A percentile compares a stretch with the other conserved stretches of the same genome.
These are phyloP conservation scores for Platalea minor DNA, from an alignment of 2,797 vertebrate genomes.

Conservation along the genomic window DNA sequence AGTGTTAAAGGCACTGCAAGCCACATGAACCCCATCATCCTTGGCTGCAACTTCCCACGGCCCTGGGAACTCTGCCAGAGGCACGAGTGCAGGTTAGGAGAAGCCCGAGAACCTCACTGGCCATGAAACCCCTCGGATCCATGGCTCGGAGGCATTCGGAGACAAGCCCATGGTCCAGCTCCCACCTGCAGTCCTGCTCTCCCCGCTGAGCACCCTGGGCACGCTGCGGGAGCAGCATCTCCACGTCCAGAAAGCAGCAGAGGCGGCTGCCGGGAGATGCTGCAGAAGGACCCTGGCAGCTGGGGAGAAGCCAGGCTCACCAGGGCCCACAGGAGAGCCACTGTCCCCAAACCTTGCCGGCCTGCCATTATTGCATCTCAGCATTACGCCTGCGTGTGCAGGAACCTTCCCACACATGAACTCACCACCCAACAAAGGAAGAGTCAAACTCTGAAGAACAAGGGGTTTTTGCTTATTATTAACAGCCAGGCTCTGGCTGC, in stretches of 20 bases:
- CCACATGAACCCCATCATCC: constrained; percentile 29
- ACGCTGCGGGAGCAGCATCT: not conserved
- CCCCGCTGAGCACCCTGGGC: not conserved
- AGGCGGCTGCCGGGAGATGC: not conserved
- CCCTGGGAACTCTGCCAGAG: not conserved
- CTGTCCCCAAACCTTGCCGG: not conserved
- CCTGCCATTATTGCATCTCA: not conserved
- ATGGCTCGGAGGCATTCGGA: not conserved
- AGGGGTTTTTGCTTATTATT: not conserved
- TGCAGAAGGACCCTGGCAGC: not conserved
- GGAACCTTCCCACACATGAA: not conserved
- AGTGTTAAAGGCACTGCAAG: constrained; percentile 64
- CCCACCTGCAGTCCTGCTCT: not conserved
- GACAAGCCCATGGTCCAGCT: not conserved
- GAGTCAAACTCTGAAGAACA: not conserved
- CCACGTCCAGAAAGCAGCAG: not conserved
- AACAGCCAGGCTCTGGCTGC: not conserved
- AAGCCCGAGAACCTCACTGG: not conserved
- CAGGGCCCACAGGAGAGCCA: rapidly evolving
- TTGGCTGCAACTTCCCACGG: not conserved
- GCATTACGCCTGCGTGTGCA: rapidly evolving
- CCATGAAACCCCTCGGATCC: not conserved
- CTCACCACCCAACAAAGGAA: rapidly evolving
- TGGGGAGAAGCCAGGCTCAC: not conserved
- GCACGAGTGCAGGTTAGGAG: not conserved